A percentile compares a stretch with the other conserved stretches of the same genome.
Conservation (phyloP, 2,113 vertebrate species). For the Gambusia holbrooki region DNA sequence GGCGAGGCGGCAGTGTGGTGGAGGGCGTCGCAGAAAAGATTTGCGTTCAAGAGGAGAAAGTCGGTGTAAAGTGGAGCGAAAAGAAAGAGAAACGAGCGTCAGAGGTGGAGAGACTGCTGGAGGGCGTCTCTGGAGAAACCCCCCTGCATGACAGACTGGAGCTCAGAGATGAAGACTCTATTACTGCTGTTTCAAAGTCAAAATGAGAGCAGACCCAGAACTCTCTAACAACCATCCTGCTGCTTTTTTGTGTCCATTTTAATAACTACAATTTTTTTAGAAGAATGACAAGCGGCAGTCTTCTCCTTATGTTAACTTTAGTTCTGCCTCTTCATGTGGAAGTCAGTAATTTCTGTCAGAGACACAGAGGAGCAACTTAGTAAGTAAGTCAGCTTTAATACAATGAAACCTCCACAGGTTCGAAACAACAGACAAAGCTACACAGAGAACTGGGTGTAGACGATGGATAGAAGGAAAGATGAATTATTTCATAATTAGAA, state of each 20-base stretch:
- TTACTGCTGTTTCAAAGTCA: background rate
- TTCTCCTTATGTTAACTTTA: background rate
- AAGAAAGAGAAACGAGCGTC: constrained; percentile 1
- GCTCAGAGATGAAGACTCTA: constrained; percentile 15
- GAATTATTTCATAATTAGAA: too few species aligned
- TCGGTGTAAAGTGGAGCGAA: constrained; percentile 34
- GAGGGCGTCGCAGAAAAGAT: constrained; percentile 27
- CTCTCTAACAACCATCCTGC: background rate
- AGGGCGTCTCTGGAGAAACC: constrained; percentile 31
- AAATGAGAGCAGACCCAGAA: background rate
- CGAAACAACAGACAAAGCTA: too few species aligned
- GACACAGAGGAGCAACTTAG: background rate
- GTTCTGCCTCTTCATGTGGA: background rate
- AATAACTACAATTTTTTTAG: background rate
- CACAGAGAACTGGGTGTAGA: too few species aligned
- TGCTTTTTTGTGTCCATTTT: background rate
- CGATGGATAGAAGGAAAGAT: too few species aligned
- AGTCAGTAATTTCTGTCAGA: background rate
- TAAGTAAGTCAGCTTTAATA: background rate
- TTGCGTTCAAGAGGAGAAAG: constrained; percentile 17
- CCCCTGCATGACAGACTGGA: constrained; percentile 24
- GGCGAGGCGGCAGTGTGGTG: constrained; percentile 6
- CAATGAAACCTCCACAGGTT: background rate
- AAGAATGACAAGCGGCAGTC: background rate
- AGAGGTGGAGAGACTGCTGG: constrained; percentile 11